Base-by-base conservation (phyloP, 2,797 vertebrate species). In the Takifugu ocellatus region DNA sequence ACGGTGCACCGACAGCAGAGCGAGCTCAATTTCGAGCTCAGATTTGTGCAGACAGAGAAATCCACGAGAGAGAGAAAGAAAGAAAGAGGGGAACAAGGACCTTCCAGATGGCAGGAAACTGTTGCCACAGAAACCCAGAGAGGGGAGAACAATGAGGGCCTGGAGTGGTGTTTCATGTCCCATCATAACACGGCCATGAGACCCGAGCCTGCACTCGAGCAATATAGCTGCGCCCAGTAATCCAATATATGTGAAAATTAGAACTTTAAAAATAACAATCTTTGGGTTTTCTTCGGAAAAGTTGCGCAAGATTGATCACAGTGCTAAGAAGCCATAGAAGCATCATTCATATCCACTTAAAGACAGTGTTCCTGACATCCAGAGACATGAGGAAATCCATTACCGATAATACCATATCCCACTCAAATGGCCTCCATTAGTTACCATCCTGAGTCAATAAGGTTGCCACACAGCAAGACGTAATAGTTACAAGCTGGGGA, bases 111-210 rank as follows among this genome's bases (percentile, higher is more conserved):
- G 90, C 81, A 64, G 84, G 77, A 87, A 86, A 78, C 84, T 79
- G 90, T 91, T 92, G 88, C 89, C 87, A 84, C 79, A 89, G 89
- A 84, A 91, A 91, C 90, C 83, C 81, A 66, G 84, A 89, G 84
- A 86, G 87, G 82, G 78, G 88, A 89, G 87, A 90, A 89, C 89
- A 90, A 90, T 88, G 86, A 81, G 84, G 87, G 88, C 90, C 86
- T 88, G 82, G 86, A 87, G 83, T 84, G 82, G 72, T 62, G 77
- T 79, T 82, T 82, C 43, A 47, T 75, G 81, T 83, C 80, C 71
- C 86, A 74, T 86, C 84, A 78, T 77, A 75, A 84, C 74, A 68
- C 47, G 33, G 72, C 72, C 76, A 56, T 70, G 78, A 39, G 36
- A 39, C 36, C 36, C 36, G 10, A 29, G 27, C 27, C 27, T 39